These are phyloP conservation scores for Halesus radiatus DNA, from an alignment of 1,140 invertebrate genomes.

Conservation along the genomic window DNA sequence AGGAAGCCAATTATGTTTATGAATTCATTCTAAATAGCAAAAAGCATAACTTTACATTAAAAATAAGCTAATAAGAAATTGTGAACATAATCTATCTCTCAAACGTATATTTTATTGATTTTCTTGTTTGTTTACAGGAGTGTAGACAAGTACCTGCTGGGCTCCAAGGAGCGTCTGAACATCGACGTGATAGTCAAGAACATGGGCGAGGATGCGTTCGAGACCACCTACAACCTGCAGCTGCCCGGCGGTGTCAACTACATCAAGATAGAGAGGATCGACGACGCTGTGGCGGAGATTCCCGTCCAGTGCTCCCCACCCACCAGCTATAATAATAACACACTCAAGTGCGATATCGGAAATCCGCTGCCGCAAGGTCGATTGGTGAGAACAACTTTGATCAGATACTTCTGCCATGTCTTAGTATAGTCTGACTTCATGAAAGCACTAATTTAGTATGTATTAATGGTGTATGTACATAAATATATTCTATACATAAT, in stretches of 20 bases:
- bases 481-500: too few species aligned
- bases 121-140: slow-evolving; percentile 67
- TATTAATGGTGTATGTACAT: too few species aligned
- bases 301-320: slow-evolving; percentile 79
- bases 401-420: background rate
- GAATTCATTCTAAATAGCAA: too few species aligned
- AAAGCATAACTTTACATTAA: too few species aligned
- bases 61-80: too few species aligned
- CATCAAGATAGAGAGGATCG: slow-evolving; percentile 76
- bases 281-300: slow-evolving; percentile 65
- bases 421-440: background rate
- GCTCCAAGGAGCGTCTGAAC: slow-evolving; percentile 81
- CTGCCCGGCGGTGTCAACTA: slow-evolving; percentile 86
- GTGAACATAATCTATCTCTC: too few species aligned
- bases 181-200: slow-evolving; percentile 87
- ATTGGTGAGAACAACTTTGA: slow-evolving; percentile 66
- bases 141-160: slow-evolving; percentile 83
- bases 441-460: too few species aligned
- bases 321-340: slow-evolving; percentile 77
- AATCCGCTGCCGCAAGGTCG: slow-evolving; percentile 80
- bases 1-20: too few species aligned
- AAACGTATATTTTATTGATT: too few species aligned
- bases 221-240: slow-evolving; percentile 83
- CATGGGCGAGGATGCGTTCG: slow-evolving; percentile 89
- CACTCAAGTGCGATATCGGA: slow-evolving; percentile 87